Evolutionary conservation across 2,797 vertebrate species (phyloP).

Genomic region (Orestias chungarensis): DNA sequence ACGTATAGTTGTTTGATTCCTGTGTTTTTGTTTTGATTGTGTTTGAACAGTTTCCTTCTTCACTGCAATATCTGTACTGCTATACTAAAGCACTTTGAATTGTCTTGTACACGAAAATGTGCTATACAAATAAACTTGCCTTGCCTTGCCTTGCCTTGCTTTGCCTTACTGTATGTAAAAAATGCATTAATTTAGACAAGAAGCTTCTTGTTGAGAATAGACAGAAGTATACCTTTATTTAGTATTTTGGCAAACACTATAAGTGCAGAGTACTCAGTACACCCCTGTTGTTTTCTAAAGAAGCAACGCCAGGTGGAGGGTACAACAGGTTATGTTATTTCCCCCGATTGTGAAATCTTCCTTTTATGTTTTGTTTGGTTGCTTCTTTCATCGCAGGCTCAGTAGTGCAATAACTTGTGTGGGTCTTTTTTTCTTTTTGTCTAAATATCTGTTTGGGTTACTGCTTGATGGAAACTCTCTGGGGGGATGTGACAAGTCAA

Average conservation of each 20-base stretch:
- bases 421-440: slow-evolving; percentile 22
- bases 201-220: slow-evolving; percentile 1
- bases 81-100: no score
- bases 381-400: slow-evolving; percentile 48
- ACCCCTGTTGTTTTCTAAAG: slow-evolving; percentile 1
- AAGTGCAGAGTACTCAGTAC: not conserved
- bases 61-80: not conserved
- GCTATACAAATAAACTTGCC: no score
- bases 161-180: no score
- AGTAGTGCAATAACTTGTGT: slow-evolving; percentile 25
- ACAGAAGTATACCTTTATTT: not conserved
- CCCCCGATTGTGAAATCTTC: slow-evolving; percentile 33
- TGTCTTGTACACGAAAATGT: no score
- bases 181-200: no score
- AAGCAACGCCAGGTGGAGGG: slow-evolving; percentile 14
- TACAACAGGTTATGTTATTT: slow-evolving; percentile 28
- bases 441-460: slow-evolving; percentile 11
- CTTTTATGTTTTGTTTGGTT: slow-evolving; percentile 49
- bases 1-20: not conserved
- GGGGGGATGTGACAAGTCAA: not conserved
- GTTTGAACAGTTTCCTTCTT: not conserved
- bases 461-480: slow-evolving; percentile 8
- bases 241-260: not conserved
- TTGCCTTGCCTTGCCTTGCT: no score
- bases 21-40: not conserved